A percentile compares a stretch with the other conserved stretches of the same genome.
phyloP scores from a whole-genome alignment of 2,888 invertebrate species.

The Eristalinus sepulchralis region DNA sequence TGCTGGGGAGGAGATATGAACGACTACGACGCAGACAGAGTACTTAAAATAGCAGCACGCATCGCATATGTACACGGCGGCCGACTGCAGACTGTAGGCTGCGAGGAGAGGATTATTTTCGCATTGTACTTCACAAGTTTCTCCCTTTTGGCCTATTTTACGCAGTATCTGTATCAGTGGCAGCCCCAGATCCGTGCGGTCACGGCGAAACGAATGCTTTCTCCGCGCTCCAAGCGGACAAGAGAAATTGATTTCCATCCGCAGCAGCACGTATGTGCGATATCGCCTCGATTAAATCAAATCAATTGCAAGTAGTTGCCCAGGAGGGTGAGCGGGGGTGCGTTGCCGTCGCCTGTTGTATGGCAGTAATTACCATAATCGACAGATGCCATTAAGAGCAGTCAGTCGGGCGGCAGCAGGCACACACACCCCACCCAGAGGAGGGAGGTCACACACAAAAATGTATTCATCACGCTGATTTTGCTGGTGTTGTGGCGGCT shows the following conservation, averaged over 20 bases:
- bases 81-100: conserved; percentile 10
- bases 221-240: not conserved
- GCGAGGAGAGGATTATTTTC: conserved; percentile 41
- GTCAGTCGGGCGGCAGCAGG: conserved; percentile 16
- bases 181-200: conserved; percentile 26
- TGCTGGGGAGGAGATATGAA: not conserved
- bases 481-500: conserved; percentile 2
- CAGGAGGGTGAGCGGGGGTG: not conserved
- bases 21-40: conserved; percentile 14
- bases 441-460: not conserved
- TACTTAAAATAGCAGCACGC: conserved; percentile 68
- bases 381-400: conserved; percentile 61
- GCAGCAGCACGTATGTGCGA: conserved; percentile 53
- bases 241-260: conserved; percentile 52
- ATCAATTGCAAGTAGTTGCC: conserved; percentile 59
- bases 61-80: conserved; percentile 26
- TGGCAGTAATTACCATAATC: conserved; percentile 69
- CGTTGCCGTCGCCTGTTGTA: conserved; percentile 50
- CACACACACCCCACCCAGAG: not conserved
- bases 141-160: conserved; percentile 53
- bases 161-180: conserved; percentile 31
- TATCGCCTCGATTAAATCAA: conserved; percentile 65
- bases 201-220: conserved; percentile 33
- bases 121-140: conserved; percentile 28
- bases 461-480: conserved; percentile 10